Conservation (phyloP, 30 jellyfish, hydroid and myxozoan genomes). For the Catostylus mosaicus region DNA sequence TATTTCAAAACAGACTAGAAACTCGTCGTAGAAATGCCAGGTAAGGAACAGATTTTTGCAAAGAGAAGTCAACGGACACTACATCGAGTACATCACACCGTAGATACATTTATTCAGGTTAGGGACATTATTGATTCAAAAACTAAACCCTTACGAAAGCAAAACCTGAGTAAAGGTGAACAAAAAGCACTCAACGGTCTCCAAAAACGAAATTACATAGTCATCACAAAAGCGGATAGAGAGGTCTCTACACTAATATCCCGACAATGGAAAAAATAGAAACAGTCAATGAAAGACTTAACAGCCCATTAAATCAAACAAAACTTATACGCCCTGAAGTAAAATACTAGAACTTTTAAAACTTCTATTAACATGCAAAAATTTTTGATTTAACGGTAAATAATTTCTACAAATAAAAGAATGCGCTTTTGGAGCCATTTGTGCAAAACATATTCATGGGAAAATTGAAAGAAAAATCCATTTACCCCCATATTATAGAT, state of each 20-base stretch:
- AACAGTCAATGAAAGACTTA: background rate
- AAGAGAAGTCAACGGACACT: constrained; percentile 14
- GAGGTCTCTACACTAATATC: background rate
- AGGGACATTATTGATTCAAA: constrained; percentile 16
- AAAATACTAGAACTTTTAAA: background rate
- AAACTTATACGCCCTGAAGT: background rate
- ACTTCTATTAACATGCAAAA: background rate
- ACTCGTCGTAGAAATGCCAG: background rate
- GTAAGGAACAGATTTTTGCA: background rate
- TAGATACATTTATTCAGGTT: constrained; percentile 16
- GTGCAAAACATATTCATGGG: no score
- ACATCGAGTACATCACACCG: constrained; percentile 1
- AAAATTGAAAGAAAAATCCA: no score
- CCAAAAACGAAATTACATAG: background rate
- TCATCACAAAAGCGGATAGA: constrained; percentile 51
- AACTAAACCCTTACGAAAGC: constrained; percentile 13
- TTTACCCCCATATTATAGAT: no score
- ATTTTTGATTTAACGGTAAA: background rate
- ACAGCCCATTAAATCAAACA: background rate
- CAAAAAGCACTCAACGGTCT: constrained; percentile 30
- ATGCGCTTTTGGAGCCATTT: background rate
- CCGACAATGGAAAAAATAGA: background rate
- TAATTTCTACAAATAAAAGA: constrained; percentile 1
- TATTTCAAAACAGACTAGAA: constrained; percentile 2
- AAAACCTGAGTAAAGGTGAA: constrained; percentile 25